Percentiles rank a stretch among this genome's conserved stretches.
Evolutionary conservation across 2,888 invertebrate species (phyloP).

Genomic region (Glomeris marginata): DNA sequence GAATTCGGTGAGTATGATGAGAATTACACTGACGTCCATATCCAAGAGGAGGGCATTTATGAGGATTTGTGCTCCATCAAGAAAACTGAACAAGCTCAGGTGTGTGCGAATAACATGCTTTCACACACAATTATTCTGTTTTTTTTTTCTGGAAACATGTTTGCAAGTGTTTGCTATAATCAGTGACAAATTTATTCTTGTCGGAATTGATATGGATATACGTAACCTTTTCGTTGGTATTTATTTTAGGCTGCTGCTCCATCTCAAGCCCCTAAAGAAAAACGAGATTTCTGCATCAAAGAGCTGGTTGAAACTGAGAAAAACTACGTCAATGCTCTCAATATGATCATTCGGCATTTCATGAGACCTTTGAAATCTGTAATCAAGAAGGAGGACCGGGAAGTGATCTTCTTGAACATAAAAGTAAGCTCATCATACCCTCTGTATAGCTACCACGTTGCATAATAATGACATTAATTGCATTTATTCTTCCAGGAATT

Average conservation of each 20-base stretch:
- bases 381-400: conserved; percentile 56
- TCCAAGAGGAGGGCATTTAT: conserved; percentile 72
- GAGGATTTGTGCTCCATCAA: conserved; percentile 66
- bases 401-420: conserved; percentile 76
- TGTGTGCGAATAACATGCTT: too few relatives aligned
- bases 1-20: conserved; percentile 26
- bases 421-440: conserved; percentile 41
- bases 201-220: background rate
- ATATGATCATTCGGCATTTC: conserved; percentile 65
- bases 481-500: conserved; percentile 45
- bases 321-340: conserved; percentile 87
- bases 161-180: too few relatives aligned
- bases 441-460: background rate
- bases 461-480: conserved; percentile 2
- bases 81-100: conserved; percentile 8
- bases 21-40: conserved; percentile 22
- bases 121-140: background rate
- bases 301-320: conserved; percentile 94
- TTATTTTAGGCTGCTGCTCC: conserved; percentile 4
- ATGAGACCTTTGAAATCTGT: conserved; percentile 53
- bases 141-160: background rate
- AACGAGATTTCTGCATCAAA: conserved; percentile 60
- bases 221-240: background rate
- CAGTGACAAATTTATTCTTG: background rate
- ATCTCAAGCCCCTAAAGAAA: conserved; percentile 41